A percentile compares a stretch with the other conserved stretches of the same genome.
Evolutionary conservation across 1,140 invertebrate species (phyloP).

Genomic region (Linepithema humile): DNA sequence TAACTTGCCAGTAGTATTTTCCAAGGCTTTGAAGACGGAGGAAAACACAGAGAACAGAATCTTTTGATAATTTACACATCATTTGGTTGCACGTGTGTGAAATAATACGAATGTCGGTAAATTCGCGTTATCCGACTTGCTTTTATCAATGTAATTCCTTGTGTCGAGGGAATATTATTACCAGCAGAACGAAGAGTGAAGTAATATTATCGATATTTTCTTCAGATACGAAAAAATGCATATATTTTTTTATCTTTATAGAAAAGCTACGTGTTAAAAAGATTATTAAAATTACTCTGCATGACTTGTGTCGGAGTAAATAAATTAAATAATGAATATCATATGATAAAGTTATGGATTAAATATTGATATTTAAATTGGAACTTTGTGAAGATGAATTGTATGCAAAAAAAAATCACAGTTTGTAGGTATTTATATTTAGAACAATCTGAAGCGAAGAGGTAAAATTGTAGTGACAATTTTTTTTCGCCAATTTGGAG

Average conservation of each 20-base stretch:
- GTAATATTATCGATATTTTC: neutral
- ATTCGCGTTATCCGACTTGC: constrained; percentile 1
- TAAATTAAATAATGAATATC: too few species aligned
- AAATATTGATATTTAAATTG: too few species aligned
- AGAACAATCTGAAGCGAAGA: neutral
- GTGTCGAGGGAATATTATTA: constrained; percentile 5
- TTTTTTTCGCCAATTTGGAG: neutral
- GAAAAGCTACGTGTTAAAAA: neutral
- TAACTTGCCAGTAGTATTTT: constrained; percentile 7
- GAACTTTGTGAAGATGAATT: neutral
- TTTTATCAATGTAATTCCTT: neutral
- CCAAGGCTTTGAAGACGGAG: neutral
- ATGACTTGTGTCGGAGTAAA: too few species aligned
- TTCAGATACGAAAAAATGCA: neutral
- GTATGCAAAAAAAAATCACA: neutral
- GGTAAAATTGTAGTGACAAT: too few species aligned
- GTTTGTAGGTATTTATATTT: neutral
- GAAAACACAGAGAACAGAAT: neutral
- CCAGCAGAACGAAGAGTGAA: neutral
- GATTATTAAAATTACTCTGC: too few species aligned
- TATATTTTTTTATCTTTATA: neutral
- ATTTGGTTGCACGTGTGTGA: neutral
- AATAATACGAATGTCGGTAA: neutral
- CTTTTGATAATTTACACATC: constrained; percentile 22
- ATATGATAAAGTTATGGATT: too few species aligned